Base-by-base conservation (phyloP, 1,140 invertebrate species). In the Heliconius melpomene region DNA sequence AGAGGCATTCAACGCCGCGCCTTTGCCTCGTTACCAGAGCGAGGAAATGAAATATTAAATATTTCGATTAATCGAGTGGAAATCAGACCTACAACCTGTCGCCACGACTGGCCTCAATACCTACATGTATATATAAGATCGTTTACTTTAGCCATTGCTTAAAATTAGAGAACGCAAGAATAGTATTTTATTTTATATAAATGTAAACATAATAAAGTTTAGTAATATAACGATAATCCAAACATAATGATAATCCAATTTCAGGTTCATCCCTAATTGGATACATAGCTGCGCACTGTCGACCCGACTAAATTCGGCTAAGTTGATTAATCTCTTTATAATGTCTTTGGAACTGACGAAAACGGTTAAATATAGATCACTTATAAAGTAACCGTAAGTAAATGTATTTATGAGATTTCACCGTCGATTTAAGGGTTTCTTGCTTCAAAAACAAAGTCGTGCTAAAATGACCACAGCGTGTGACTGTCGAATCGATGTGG, bases 201-300 rank as follows among this genome's bases (percentile, higher is more conserved):
- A 16, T 46, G 0, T 46, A 46, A 16, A 46, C 3, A 20, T 20
- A 52, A 20, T 20, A 52, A 23, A 60, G 20, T 60, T n/a, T 60
- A 60, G 7, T 66, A 66, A 23, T n/a, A 1, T 60, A 60, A 54
- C 16, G 13, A 3, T 46, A 46, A 46, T 46, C 40, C 40, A 46
- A 46, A 20, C 54, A n/a, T 60, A 60, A 60, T 66, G 60, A 66
- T 66, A 66, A 66, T 66, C 60, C 60, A 66, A 66, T 66, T 29
- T 66, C 5, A 29, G 60, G 60, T 29, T 66, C 9, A 66, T 66
- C 60, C 60, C 26, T 66, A 66, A 66, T 66, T 66, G 60, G 60
- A 66, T 66, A 66, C 26, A 66, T 66, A 66, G 60, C 60, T 66
- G 29, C 60, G 60, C 29, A 66, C 26, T 66, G 60, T 66, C 57